Percentiles rank a stretch among this genome's conserved stretches.
Evolutionary conservation across 1,140 invertebrate genomes (phyloP).

Genomic region (Pseudomyrmex concolor): DNA sequence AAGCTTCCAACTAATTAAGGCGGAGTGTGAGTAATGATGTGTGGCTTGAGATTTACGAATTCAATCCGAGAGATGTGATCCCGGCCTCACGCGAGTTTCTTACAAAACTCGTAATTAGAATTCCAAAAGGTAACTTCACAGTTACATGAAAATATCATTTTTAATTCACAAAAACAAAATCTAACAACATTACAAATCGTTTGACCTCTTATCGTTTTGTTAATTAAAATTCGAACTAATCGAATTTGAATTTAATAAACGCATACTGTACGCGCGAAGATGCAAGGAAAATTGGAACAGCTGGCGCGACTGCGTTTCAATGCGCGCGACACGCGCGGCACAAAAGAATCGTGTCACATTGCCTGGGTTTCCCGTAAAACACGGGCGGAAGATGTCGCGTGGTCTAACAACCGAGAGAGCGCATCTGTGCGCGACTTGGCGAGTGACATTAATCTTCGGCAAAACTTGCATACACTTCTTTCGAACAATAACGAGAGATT

Average conservation of each 20-base stretch:
- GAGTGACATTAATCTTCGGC: constrained; percentile 23
- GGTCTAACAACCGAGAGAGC: not conserved
- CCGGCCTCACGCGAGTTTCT: too few species aligned
- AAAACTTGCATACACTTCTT: constrained; percentile 14
- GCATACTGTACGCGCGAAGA: not conserved
- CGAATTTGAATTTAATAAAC: constrained; percentile 9
- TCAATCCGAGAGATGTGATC: not conserved
- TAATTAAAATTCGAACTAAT: not conserved
- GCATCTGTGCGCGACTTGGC: not conserved
- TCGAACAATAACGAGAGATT: constrained; percentile 21
- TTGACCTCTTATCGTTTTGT: not conserved
- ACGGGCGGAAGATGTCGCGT: not conserved
- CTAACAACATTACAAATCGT: not conserved
- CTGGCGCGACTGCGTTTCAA: not conserved
- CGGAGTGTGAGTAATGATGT: not conserved
- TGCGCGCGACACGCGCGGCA: not conserved
- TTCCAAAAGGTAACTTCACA: too few species aligned
- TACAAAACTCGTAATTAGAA: not conserved
- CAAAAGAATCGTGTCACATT: constrained; percentile 21
- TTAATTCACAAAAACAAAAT: not conserved
- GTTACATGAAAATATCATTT: not conserved
- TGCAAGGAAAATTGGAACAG: not conserved
- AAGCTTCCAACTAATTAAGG: constrained; percentile 35
- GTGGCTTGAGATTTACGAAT: constrained; percentile 6
- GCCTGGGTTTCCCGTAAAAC: constrained; percentile 3